Evolutionary conservation across 2,797 vertebrate species (phyloP).

Genomic region (Cryptoblepharus egeriae): DNA sequence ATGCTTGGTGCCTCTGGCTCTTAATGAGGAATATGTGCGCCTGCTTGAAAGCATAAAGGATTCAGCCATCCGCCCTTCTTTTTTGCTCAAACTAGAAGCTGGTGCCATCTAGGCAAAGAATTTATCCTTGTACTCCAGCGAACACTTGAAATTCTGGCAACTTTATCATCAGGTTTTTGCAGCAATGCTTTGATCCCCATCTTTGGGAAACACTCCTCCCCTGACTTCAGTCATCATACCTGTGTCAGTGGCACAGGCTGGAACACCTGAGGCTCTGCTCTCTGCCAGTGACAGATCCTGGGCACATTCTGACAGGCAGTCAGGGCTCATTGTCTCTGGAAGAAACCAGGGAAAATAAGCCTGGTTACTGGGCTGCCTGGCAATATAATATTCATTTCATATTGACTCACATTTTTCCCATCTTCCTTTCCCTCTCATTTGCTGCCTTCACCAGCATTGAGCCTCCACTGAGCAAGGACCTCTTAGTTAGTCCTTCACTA

Average conservation of each 20-base stretch:
- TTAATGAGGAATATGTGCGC: background rate
- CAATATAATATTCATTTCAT: constrained; percentile 31
- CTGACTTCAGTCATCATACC: constrained; percentile 55
- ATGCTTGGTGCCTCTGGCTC: background rate
- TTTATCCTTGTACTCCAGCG: constrained; percentile 23
- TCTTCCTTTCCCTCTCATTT: background rate
- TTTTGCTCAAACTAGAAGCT: background rate
- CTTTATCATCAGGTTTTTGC: background rate
- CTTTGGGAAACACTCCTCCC: constrained; percentile 44
- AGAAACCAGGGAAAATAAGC: constrained; percentile 57
- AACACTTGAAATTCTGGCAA: constrained; percentile 24
- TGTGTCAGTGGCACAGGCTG: background rate
- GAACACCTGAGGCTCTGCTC: constrained; percentile 60
- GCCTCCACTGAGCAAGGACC: constrained; percentile 25
- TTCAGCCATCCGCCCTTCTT: background rate
- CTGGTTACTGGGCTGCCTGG: background rate
- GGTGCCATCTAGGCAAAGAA: constrained; percentile 19
- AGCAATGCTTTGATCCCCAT: fast-evolving
- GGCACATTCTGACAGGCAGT: constrained; percentile 57
- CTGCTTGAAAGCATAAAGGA: constrained; percentile 33
- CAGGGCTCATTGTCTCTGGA: constrained; percentile 60
- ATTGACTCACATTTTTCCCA: background rate
- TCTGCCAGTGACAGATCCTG: constrained; percentile 43
- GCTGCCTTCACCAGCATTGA: constrained; percentile 11
- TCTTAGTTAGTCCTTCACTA: background rate